Conservation (phyloP, 1,140 invertebrate genomes). For the Araneus ventricosus region DNA sequence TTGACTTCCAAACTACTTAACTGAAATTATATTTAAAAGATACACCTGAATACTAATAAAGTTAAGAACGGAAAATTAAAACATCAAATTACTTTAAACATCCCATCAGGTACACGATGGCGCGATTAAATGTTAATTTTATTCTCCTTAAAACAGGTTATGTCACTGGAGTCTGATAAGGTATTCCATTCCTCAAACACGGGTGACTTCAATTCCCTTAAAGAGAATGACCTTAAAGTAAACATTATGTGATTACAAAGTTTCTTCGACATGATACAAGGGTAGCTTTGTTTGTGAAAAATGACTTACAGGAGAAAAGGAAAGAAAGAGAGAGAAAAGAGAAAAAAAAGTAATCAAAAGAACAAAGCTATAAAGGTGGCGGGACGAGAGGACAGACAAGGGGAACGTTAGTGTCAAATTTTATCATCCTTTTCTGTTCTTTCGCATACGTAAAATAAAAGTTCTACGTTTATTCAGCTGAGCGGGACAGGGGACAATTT, state of each 20-base stretch:
- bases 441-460: conserved; percentile 55
- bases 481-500: background rate
- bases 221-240: conserved; percentile 55
- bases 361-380: background rate
- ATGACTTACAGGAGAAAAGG: conserved; percentile 32
- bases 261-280: conserved; percentile 40
- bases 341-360: conserved; percentile 48
- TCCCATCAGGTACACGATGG: background rate
- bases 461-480: conserved; percentile 56
- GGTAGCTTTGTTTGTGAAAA: conserved; percentile 52
- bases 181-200: conserved; percentile 29
- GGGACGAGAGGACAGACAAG: background rate
- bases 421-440: conserved; percentile 49
- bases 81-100: background rate
- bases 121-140: background rate
- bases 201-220: conserved; percentile 22
- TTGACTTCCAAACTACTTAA: no score
- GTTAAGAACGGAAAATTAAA: background rate
- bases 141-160: no score
- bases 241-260: conserved; percentile 41
- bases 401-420: conserved; percentile 60
- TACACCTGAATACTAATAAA: background rate
- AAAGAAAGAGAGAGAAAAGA: background rate
- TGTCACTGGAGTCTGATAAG: background rate
- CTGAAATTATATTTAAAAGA: no score